Evolutionary conservation across 2,797 vertebrate genomes (phyloP).

Genomic region (Tympanoctomys barrerae): DNA sequence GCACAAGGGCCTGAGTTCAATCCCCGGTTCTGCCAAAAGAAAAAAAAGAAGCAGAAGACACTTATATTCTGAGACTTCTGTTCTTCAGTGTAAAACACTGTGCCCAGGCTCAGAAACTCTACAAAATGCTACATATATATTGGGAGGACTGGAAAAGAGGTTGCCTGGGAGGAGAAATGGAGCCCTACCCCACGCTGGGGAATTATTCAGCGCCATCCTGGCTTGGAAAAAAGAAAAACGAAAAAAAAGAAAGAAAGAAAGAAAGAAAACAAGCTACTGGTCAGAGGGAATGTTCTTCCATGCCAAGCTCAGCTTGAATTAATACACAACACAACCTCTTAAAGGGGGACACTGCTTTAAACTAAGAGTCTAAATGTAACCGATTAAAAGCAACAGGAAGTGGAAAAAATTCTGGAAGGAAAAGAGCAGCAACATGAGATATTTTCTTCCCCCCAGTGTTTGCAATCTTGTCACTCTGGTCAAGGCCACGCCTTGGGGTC

Average conservation of each 20-base stretch:
- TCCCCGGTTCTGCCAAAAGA: no score
- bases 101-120: slow-evolving; percentile 9
- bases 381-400: slow-evolving; percentile 63
- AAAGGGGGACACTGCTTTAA: slow-evolving; percentile 45
- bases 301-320: slow-evolving; percentile 80
- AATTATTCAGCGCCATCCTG: slow-evolving; percentile 72
- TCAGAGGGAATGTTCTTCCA: slow-evolving; percentile 59
- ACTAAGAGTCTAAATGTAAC: slow-evolving; percentile 24
- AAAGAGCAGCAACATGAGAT: slow-evolving; percentile 38
- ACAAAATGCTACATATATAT: not conserved
- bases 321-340: slow-evolving; percentile 71
- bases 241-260: not conserved
- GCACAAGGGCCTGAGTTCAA: no score
- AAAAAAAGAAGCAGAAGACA: no score
- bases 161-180: not conserved
- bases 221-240: slow-evolving; percentile 45
- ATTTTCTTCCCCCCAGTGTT: slow-evolving; percentile 58
- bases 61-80: slow-evolving; percentile 6
- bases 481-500: slow-evolving; percentile 48
- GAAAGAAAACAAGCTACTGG: slow-evolving; percentile 78
- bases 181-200: slow-evolving; percentile 62
- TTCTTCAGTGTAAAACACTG: slow-evolving; percentile 2
- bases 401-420: slow-evolving; percentile 56
- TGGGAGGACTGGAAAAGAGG: not conserved
- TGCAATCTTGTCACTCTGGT: slow-evolving; percentile 59